Percentiles rank a stretch among this genome's conserved stretches.
Evolutionary conservation across 2,113 vertebrate genomes (phyloP).

Genomic region (Oreotrochilus melanogaster): DNA sequence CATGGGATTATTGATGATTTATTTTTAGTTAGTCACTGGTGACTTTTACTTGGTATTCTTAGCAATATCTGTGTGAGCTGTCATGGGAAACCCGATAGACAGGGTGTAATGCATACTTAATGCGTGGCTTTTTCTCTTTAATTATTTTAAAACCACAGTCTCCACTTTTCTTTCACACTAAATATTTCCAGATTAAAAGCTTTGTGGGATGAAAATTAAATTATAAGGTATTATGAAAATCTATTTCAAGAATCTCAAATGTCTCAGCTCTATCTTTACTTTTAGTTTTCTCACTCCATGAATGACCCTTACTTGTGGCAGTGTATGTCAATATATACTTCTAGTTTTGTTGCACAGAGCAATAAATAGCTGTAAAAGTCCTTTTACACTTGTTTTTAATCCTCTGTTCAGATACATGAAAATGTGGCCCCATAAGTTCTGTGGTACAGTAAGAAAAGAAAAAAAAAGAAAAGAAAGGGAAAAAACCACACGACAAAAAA

Average conservation of each 20-base stretch:
- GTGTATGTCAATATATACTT: neutral
- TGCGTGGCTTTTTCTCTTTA: neutral
- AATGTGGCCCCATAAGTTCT: conserved; percentile 15
- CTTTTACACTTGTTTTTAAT: neutral
- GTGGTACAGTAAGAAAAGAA: conserved; percentile 3
- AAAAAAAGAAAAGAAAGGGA: neutral
- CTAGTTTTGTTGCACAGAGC: neutral
- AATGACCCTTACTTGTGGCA: conserved; percentile 16
- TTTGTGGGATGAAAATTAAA: conserved; percentile 45
- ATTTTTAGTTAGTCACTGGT: conserved; percentile 43
- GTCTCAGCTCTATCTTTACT: neutral
- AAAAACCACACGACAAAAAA: neutral
- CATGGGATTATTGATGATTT: conserved; percentile 20
- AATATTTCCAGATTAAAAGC: conserved; percentile 60
- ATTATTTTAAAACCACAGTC: conserved; percentile 39
- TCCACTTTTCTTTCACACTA: conserved; percentile 30
- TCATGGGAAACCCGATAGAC: neutral
- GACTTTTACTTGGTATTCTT: neutral
- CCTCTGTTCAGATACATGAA: neutral
- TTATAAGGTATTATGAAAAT: conserved; percentile 47
- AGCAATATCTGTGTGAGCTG: neutral
- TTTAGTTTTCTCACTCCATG: conserved; percentile 24
- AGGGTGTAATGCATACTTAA: neutral
- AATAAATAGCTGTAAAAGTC: neutral
- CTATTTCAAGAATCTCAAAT: neutral